Evolutionary conservation across 2,797 vertebrate genomes (phyloP), one percentile per base, ranked within the genome.

Genomic region (Percopsis omiscomaycus): DNA sequence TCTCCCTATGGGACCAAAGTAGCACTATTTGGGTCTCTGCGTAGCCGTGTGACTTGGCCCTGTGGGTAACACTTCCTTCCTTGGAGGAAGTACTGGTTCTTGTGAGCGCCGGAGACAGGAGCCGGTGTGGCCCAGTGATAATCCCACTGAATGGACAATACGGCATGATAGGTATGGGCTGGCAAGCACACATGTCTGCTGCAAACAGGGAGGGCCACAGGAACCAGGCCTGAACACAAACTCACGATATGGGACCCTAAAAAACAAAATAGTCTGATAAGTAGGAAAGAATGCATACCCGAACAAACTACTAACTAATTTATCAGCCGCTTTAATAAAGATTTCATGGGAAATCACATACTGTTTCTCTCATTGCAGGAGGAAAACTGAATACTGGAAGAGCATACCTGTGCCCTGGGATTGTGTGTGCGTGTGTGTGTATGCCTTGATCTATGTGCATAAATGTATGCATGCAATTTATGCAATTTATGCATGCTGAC

Each of bases 31-130:
- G 79, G 75, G 72, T 84, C 74, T 82, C 69, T 72, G 61, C 79
- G 66, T 42, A 72, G 74, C 78, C 61, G 62, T 89, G 86, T 85
- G 85, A 88, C 85, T 80, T 70, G 32, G 73, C 79, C 72, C 73
- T 37, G 71, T 77, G 75, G 84, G 84, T 88, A 89, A 91, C 81
- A 22, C 84, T 92, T 92, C 91, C 91, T 92, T 92, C 91, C 91
- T 89, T 1, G 61, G 71, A 92, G 91, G 91, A 92, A 92, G 82
- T 78, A 69, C 69, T 86, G 87, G 86, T 80, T 87, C 86, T 85
- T 87, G 85, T 79, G 84, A 86, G 86, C 75, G 81, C 89, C 84
- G 80, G 88, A 88, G 88, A 90, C 89, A 90, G 88, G 88, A 90
- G 90, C 85, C 69, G 54, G 86, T 89, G 89, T 86, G 81, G 81